Percentiles rank a stretch among this genome's conserved stretches.
Conservation (phyloP, 2,113 vertebrate species). For the Suncus etruscus region DNA sequence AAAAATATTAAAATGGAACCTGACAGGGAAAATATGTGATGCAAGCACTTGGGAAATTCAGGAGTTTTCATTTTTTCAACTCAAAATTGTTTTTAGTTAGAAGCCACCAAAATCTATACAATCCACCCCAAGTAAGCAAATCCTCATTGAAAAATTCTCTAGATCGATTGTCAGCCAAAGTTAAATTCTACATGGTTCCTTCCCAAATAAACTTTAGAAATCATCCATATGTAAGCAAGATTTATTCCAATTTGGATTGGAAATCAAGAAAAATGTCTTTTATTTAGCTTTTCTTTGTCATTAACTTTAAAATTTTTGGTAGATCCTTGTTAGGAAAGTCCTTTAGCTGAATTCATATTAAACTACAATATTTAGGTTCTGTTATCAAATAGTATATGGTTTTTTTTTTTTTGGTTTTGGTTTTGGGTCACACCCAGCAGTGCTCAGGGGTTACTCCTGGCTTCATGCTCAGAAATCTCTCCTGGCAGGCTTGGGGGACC, state of each 20-base stretch:
- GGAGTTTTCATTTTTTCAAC: too few relatives aligned
- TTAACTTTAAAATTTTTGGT: background rate
- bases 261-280: background rate
- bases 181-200: slow-evolving; percentile 28
- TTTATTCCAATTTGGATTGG: slow-evolving; percentile 5
- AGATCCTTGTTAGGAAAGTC: background rate
- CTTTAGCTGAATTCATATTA: background rate
- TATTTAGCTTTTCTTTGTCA: slow-evolving; percentile 19
- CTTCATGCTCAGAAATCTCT: too few relatives aligned
- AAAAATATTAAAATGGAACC: too few relatives aligned
- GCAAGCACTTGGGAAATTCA: too few relatives aligned
- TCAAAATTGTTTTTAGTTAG: too few relatives aligned
- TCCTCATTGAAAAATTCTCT: background rate
- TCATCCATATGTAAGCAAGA: background rate
- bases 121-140: background rate
- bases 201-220: slow-evolving; percentile 37
- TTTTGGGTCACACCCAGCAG: too few relatives aligned
- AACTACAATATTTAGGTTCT: slow-evolving; percentile 16
- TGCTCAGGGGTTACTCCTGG: too few relatives aligned
- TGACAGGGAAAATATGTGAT: too few relatives aligned
- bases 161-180: background rate
- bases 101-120: background rate
- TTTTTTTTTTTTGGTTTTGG: background rate
- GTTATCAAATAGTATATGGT: background rate
- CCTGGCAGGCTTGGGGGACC: too few relatives aligned